A percentile compares a stretch with the other conserved stretches of the same genome.
These are phyloP conservation scores for Eleginops maclovinus DNA, from an alignment of 2,113 vertebrate species.

Conservation along the genomic window DNA sequence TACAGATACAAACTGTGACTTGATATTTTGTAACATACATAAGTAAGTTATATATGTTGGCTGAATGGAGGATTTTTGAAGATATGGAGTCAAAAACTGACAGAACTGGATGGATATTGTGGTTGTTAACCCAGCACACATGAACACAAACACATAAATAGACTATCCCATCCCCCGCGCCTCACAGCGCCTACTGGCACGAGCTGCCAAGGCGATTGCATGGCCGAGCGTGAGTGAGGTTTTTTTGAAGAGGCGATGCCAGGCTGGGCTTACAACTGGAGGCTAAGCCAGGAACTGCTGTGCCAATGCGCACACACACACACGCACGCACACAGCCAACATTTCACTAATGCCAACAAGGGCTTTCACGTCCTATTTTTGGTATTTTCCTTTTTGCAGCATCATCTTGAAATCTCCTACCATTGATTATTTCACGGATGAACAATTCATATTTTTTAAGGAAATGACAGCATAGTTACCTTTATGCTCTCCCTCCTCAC, in stretches of 20 bases:
- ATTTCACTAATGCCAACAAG: slow-evolving; percentile 37
- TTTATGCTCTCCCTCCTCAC: background rate
- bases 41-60: no score
- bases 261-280: slow-evolving; percentile 50
- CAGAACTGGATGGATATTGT: background rate
- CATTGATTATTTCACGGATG: background rate
- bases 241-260: slow-evolving; percentile 49
- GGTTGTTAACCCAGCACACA: slow-evolving; percentile 13
- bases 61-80: slow-evolving; percentile 1
- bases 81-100: background rate
- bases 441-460: background rate
- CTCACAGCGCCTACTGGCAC: slow-evolving; percentile 19
- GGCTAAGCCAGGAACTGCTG: slow-evolving; percentile 4
- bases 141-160: slow-evolving; percentile 33
- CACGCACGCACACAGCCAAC: slow-evolving; percentile 29
- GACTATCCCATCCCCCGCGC: background rate
- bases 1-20: background rate
- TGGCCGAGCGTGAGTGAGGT: slow-evolving; percentile 46
- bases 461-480: background rate
- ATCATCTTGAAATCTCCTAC: background rate
- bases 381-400: background rate
- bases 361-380: slow-evolving; percentile 26
- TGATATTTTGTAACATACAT: background rate
- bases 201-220: slow-evolving; percentile 50
- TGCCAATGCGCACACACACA: slow-evolving; percentile 11